Conservation (phyloP, 2,797 vertebrate species). For the Melanotaenia nigrans region DNA sequence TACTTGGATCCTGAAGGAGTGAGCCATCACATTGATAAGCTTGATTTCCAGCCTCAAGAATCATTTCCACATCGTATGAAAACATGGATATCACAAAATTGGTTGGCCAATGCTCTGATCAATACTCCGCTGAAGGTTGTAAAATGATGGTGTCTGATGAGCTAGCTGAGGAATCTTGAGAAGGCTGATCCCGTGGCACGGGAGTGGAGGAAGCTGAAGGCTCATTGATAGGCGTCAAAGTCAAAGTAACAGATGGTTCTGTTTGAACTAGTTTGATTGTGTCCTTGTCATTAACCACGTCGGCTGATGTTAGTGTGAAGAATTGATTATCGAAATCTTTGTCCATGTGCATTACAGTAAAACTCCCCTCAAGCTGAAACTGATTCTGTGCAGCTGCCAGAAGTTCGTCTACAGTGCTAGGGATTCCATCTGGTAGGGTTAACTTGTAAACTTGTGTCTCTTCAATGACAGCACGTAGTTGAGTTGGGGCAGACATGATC, state of each 20-base stretch:
- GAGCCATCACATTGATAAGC: conserved; percentile 12
- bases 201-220: conserved; percentile 17
- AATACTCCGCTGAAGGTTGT: conserved; percentile 23
- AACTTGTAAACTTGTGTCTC: conserved; percentile 49
- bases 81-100: conserved; percentile 17
- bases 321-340: conserved; percentile 54
- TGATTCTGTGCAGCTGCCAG: not conserved
- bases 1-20: conserved; percentile 10
- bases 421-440: conserved; percentile 21
- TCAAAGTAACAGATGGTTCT: conserved; percentile 41
- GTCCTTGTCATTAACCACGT: conserved; percentile 46
- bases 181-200: conserved; percentile 34
- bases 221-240: conserved; percentile 31
- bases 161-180: conserved; percentile 39
- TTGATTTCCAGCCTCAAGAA: conserved; percentile 17
- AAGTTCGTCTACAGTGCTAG: conserved; percentile 17
- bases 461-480: conserved; percentile 45
- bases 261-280: conserved; percentile 52
- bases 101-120: conserved; percentile 31
- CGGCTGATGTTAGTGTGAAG: conserved; percentile 49
- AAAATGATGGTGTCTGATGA: conserved; percentile 45
- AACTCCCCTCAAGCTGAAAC: not conserved
- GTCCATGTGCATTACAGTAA: conserved; percentile 45
- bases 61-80: not conserved
- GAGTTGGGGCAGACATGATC: conserved; percentile 38